These are phyloP conservation scores for Ptilorrhoa leucosticta DNA, from an alignment of 2,113 vertebrate genomes.

Conservation along the genomic window DNA sequence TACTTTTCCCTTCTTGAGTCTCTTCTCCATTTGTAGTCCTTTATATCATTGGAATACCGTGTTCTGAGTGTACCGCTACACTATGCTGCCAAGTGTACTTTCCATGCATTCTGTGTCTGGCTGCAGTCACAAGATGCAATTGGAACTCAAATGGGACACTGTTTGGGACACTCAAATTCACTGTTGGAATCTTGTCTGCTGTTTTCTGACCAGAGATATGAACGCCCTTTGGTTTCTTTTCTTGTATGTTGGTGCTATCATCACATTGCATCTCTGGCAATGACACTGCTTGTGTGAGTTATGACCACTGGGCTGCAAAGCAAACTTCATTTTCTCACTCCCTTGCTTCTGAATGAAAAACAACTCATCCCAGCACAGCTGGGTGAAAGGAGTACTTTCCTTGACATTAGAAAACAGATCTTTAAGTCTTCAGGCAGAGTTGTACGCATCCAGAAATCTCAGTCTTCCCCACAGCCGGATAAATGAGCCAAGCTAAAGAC, in stretches of 20 bases:
- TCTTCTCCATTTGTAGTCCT: neutral
- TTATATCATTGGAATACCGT: neutral
- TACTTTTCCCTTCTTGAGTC: neutral
- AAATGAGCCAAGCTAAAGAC: neutral
- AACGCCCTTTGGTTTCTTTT: neutral
- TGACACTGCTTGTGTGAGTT: accelerated
- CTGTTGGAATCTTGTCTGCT: neutral
- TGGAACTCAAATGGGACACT: neutral
- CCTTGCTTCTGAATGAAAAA: neutral
- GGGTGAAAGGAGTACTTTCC: neutral
- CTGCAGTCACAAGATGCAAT: neutral
- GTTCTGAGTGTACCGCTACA: neutral
- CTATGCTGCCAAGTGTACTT: neutral
- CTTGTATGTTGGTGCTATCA: neutral
- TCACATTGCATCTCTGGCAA: neutral
- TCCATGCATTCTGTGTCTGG: neutral
- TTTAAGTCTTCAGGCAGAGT: neutral
- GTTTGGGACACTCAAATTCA: too few species aligned
- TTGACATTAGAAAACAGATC: neutral
- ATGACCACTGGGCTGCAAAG: neutral
- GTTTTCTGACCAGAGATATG: neutral
- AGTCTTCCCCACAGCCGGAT: neutral
- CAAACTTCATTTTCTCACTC: neutral
- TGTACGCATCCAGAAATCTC: neutral
- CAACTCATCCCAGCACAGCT: neutral